phyloP scores from a whole-genome alignment of 2,113 vertebrate genomes.

The Lepidothrix coronata region DNA sequence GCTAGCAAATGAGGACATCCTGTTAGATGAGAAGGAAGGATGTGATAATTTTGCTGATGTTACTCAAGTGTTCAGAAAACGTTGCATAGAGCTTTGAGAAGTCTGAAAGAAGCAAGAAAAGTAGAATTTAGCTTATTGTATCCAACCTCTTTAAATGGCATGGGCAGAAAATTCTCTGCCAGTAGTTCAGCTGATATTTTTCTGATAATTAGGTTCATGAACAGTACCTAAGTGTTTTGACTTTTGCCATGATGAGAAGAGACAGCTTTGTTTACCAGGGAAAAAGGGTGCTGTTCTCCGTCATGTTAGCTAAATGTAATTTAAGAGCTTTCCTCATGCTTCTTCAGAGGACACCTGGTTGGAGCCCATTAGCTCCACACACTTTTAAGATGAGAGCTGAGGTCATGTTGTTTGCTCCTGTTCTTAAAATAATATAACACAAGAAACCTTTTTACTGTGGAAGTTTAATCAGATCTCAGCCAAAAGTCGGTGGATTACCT shows the following conservation, averaged over 20 bases:
- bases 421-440: neutral
- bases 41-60: slow-evolving; percentile 12
- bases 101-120: neutral
- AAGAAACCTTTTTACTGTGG: neutral
- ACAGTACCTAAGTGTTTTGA: neutral
- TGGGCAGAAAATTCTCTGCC: neutral
- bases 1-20: neutral
- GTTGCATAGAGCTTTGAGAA: neutral
- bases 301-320: neutral
- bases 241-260: neutral
- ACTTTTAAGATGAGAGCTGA: neutral
- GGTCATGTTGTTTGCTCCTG: neutral
- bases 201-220: neutral
- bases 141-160: neutral
- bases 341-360: neutral
- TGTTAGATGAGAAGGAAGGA: neutral
- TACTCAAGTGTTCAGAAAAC: neutral
- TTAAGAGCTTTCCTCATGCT: neutral
- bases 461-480: neutral
- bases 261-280: neutral
- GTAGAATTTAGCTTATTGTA: neutral
- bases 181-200: neutral
- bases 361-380: neutral
- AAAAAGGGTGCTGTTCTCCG: neutral
- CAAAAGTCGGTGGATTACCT: neutral